Conservation (phyloP, 2,113 vertebrate species). For the Elanus axillaris region DNA sequence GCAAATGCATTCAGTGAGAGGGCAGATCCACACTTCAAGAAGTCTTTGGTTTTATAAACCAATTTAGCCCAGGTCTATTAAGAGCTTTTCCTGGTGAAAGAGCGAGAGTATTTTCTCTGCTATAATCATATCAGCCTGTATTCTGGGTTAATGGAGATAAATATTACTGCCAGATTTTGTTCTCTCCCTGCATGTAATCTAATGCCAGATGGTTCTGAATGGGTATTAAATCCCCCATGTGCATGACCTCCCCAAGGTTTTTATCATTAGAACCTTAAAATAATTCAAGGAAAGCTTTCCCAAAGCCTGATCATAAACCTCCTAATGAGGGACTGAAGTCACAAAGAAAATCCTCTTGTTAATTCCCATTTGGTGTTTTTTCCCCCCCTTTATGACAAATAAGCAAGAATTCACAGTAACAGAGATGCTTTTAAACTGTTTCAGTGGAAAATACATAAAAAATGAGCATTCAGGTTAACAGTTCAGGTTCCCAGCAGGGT, state of each 20-base stretch:
- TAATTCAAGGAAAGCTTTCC: conserved; percentile 54
- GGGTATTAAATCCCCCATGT: conserved; percentile 47
- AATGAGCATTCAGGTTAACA: conserved; percentile 15
- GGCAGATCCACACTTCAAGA: background rate
- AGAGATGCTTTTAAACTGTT: conserved; percentile 14
- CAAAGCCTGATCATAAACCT: conserved; percentile 39
- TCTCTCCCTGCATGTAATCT: conserved; percentile 54
- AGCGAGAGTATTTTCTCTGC: conserved; percentile 34
- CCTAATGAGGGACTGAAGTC: conserved; percentile 49
- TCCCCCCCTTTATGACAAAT: background rate
- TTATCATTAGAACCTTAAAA: conserved; percentile 64
- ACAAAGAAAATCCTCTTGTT: conserved; percentile 38
- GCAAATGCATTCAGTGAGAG: background rate
- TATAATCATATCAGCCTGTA: conserved; percentile 52
- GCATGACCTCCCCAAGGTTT: conserved; percentile 55
- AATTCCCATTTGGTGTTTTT: conserved; percentile 14
- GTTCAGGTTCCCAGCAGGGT: background rate
- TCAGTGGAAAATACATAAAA: conserved; percentile 29
- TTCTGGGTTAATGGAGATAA: conserved; percentile 60
- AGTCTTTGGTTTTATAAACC: conserved; percentile 21
- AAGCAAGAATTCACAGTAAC: conserved; percentile 8
- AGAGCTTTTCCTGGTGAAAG: conserved; percentile 23
- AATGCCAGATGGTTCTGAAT: conserved; percentile 60
- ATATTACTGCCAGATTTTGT: conserved; percentile 63
- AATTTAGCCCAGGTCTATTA: conserved; percentile 32